A percentile compares a stretch with the other conserved stretches of the same genome.
Evolutionary conservation across 1,140 invertebrate species (phyloP).

Genomic region (Muscidifurax raptorellus): DNA sequence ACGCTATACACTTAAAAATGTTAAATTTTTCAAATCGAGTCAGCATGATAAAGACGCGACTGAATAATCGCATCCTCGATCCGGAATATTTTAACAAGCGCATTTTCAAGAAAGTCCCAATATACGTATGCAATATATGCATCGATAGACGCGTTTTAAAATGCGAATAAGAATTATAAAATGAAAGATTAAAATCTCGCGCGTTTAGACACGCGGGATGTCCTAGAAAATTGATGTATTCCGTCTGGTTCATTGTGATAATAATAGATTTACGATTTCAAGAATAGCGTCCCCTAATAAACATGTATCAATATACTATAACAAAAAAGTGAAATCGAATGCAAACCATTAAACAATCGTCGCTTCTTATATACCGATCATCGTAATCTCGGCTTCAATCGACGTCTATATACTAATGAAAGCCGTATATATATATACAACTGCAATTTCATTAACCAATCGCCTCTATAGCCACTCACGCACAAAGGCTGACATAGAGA

Average conservation of each 20-base stretch:
- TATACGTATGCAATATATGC: too few relatives aligned
- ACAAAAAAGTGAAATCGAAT: background rate
- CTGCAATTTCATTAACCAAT: background rate
- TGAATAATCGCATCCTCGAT: background rate
- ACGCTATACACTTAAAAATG: background rate
- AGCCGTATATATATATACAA: background rate
- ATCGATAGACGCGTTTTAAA: too few relatives aligned
- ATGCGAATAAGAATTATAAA: too few relatives aligned
- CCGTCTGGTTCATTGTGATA: background rate
- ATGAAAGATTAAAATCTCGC: too few relatives aligned
- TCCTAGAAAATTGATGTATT: background rate
- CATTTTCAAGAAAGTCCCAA: too few relatives aligned
- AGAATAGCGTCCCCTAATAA: background rate
- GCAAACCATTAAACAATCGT: background rate
- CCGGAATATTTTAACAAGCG: background rate
- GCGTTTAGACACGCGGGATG: background rate
- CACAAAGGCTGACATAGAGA: background rate
- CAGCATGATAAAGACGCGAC: background rate
- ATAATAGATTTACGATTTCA: background rate
- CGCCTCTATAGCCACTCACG: too few relatives aligned
- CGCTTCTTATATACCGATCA: background rate
- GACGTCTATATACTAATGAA: background rate
- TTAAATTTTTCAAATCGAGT: background rate
- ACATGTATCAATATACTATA: background rate
- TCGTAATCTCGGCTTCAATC: background rate